phyloP scores from a whole-genome alignment of 2,113 vertebrate species.

The Psittacus erithacus region DNA sequence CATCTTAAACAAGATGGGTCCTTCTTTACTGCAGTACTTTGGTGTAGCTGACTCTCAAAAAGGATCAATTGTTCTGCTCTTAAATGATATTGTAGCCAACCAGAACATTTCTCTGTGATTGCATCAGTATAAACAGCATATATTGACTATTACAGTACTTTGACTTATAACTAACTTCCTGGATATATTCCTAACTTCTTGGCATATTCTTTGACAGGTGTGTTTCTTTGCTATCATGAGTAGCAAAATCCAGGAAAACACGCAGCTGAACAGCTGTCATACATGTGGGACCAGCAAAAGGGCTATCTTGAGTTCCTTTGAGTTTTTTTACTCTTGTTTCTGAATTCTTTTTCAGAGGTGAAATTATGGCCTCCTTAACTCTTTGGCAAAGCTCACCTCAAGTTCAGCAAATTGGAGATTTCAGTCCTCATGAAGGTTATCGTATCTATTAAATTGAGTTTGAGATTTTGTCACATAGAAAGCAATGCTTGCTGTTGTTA shows the following conservation, averaged over 20 bases:
- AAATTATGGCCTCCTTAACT: neutral
- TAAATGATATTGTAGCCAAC: neutral
- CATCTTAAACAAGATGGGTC: neutral
- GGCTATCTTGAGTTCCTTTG: neutral
- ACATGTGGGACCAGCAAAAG: neutral
- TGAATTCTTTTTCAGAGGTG: neutral
- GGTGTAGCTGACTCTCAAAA: neutral
- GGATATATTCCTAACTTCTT: neutral
- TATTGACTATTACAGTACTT: neutral
- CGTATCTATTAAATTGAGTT: neutral
- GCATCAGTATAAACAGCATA: neutral
- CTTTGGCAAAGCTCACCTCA: neutral
- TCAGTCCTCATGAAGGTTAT: neutral
- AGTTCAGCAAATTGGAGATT: neutral
- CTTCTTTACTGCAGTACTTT: neutral
- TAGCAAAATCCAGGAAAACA: neutral
- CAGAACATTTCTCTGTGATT: neutral
- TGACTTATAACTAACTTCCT: slow-evolving; percentile 9
- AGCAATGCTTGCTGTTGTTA: neutral
- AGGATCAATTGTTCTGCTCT: neutral
- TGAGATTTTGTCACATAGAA: slow-evolving; percentile 7
- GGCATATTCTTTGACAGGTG: neutral
- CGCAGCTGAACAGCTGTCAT: neutral
- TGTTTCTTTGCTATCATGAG: slow-evolving; percentile 2
- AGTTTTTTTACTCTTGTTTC: neutral